A percentile compares a stretch with the other conserved stretches of the same genome.
Evolutionary conservation across 2,113 vertebrate species (phyloP).

Genomic region (Laterallus jamaicensis): DNA sequence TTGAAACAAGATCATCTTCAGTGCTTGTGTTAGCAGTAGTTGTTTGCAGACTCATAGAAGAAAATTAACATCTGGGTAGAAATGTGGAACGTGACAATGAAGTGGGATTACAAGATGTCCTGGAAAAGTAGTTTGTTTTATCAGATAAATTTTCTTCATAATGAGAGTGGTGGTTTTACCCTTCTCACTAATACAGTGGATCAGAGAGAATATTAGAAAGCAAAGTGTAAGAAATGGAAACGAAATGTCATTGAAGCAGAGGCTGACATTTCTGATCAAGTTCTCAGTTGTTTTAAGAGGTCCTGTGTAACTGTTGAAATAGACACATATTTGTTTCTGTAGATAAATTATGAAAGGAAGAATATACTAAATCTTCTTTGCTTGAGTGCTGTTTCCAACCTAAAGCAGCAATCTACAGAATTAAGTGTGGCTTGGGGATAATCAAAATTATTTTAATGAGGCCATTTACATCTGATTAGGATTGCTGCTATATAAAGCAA

Average conservation of each 20-base stretch:
- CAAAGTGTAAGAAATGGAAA: neutral
- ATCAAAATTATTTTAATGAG: constrained; percentile 34
- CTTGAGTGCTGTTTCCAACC: neutral
- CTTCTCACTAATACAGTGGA: neutral
- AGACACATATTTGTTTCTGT: neutral
- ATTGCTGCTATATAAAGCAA: neutral
- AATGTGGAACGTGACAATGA: neutral
- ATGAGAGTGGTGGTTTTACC: neutral
- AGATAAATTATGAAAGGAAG: neutral
- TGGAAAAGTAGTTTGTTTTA: neutral
- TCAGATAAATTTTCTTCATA: neutral
- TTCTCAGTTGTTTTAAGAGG: neutral
- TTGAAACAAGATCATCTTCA: neutral
- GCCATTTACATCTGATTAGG: neutral
- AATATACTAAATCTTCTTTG: neutral
- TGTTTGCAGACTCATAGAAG: neutral
- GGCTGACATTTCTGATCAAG: neutral
- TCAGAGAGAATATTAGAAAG: neutral
- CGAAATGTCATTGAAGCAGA: neutral
- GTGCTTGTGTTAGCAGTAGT: neutral
- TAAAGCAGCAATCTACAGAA: constrained; percentile 11
- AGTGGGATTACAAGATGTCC: neutral
- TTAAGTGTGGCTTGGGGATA: neutral
- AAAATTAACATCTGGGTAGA: neutral
- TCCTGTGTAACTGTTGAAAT: neutral